These are phyloP conservation scores for Phrynosoma platyrhinos DNA, from an alignment of 2,113 vertebrate species.

Conservation along the genomic window DNA sequence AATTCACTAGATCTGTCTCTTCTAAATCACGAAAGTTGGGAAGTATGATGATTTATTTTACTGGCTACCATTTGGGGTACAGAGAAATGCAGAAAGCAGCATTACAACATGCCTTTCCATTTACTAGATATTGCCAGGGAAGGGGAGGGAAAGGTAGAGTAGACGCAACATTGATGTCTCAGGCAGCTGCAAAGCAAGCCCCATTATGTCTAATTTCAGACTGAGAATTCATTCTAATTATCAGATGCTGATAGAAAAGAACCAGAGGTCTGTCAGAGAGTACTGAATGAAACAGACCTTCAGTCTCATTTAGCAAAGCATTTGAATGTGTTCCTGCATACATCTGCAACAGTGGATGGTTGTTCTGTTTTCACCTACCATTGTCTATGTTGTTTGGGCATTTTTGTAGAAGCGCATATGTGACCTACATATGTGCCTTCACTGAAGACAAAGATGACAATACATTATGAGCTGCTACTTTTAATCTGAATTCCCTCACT, in stretches of 20 bases:
- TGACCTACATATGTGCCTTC: neutral
- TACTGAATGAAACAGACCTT: neutral
- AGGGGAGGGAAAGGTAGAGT: too few species aligned
- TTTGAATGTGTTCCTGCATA: too few species aligned
- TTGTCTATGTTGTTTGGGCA: neutral
- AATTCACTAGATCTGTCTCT: too few species aligned
- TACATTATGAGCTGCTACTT: neutral
- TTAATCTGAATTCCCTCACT: neutral
- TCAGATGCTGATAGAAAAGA: too few species aligned
- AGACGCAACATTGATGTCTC: neutral
- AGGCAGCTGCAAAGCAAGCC: neutral
- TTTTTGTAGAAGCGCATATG: neutral
- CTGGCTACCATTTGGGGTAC: too few species aligned
- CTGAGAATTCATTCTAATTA: neutral
- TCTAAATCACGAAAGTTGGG: too few species aligned
- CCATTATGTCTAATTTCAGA: neutral
- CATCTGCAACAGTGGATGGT: too few species aligned
- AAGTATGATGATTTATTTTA: too few species aligned
- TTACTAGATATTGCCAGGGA: too few species aligned
- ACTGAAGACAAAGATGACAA: neutral
- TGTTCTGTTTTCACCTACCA: neutral
- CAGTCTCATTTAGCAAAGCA: neutral
- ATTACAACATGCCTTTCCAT: too few species aligned
- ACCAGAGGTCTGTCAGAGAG: neutral
- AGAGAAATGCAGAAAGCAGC: too few species aligned